Conservation (phyloP, 2,113 vertebrate genomes). For the Mesitornis unicolor region DNA sequence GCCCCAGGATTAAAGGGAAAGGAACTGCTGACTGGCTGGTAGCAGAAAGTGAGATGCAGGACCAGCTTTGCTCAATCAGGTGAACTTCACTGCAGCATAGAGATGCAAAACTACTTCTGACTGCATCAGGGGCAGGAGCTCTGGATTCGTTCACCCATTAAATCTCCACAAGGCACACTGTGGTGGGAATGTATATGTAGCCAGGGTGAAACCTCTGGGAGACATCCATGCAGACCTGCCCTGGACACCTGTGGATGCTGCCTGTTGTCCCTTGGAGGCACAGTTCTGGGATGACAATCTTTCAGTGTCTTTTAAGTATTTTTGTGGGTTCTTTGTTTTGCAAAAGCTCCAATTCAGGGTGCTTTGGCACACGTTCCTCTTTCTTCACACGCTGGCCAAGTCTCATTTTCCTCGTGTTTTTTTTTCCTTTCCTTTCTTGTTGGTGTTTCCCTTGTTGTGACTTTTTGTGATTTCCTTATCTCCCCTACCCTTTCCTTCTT, state of each 20-base stretch:
- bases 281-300: not conserved
- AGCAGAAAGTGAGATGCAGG: not conserved
- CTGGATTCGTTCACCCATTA: not conserved
- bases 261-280: not conserved
- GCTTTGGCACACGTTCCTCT: not conserved
- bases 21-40: not conserved
- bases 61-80: rapidly evolving
- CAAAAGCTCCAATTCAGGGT: not conserved
- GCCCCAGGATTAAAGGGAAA: not conserved
- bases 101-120: not conserved
- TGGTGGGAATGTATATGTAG: not conserved
- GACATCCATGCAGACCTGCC: not conserved
- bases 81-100: not conserved
- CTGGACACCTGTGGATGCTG: not conserved
- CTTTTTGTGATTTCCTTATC: not conserved
- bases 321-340: not conserved
- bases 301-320: not conserved
- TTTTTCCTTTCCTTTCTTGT: not conserved
- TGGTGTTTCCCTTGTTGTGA: not conserved
- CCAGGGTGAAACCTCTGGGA: not conserved
- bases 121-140: not conserved
- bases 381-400: not conserved
- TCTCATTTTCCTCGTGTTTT: not conserved
- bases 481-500: not conserved
- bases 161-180: not conserved